Percentiles rank a stretch among this genome's conserved stretches.
Conservation (phyloP, 2,797 vertebrate genomes). For the Sarcophilus harrisii region DNA sequence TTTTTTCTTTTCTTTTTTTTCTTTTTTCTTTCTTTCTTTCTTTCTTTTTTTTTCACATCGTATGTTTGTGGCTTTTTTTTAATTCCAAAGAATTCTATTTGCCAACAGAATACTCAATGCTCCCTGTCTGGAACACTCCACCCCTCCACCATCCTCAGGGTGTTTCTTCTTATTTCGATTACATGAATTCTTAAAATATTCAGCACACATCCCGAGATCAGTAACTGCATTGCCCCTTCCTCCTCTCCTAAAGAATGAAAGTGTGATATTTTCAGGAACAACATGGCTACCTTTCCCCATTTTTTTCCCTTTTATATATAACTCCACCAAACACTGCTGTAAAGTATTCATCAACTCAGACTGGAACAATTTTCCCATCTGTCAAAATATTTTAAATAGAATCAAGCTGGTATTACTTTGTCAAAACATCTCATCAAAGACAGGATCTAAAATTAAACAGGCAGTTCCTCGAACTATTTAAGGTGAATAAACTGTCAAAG, state of each 20-base stretch:
- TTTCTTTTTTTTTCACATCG: not conserved
- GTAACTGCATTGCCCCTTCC: conserved; percentile 44
- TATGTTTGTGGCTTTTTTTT: not conserved
- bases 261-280: conserved; percentile 73
- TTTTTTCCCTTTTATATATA: conserved; percentile 65
- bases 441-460: conserved; percentile 81
- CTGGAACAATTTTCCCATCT: conserved; percentile 84
- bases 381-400: conserved; percentile 86
- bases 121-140: conserved; percentile 70
- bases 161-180: conserved; percentile 65
- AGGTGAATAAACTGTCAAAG: conserved; percentile 81
- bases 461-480: conserved; percentile 79
- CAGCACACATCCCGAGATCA: conserved; percentile 64
- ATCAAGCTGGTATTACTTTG: conserved; percentile 84
- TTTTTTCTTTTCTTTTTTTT: not conserved
- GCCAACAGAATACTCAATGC: conserved; percentile 67
- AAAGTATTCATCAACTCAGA: conserved; percentile 81
- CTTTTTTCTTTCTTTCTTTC: no score
- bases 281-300: conserved; percentile 73
- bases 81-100: conserved; percentile 42
- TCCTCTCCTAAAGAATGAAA: conserved; percentile 67
- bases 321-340: conserved; percentile 78
- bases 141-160: conserved; percentile 53
- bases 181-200: conserved; percentile 54
- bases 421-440: conserved; percentile 87